phyloP scores from a whole-genome alignment of 2,888 invertebrate species.

The Keiferia lycopersicella region DNA sequence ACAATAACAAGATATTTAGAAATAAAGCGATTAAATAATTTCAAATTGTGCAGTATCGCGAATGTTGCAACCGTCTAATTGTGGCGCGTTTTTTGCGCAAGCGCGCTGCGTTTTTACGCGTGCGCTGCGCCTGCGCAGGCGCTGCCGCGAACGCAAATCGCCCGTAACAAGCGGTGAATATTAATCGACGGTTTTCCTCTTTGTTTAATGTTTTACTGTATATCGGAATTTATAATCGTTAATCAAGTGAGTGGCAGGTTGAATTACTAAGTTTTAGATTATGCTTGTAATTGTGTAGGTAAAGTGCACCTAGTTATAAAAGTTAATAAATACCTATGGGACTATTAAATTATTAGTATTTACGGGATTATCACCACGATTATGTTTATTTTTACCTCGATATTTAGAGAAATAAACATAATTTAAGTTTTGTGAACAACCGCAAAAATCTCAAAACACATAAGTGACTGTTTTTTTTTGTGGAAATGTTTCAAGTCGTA shows the following conservation, averaged over 20 bases:
- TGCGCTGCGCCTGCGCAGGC: conserved; percentile 26
- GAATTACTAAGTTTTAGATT: neutral
- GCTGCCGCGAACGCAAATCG: conserved; percentile 45
- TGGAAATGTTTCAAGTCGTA: too few relatives aligned
- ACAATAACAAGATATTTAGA: conserved; percentile 23
- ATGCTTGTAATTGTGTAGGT: too few relatives aligned
- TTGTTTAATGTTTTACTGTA: conserved; percentile 31
- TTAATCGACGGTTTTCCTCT: conserved; percentile 52
- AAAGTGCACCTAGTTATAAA: too few relatives aligned
- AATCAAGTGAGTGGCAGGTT: neutral
- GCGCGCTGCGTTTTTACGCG: conserved; percentile 44
- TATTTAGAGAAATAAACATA: too few relatives aligned
- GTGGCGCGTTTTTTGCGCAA: conserved; percentile 52
- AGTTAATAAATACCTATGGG: too few relatives aligned
- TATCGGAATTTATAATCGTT: conserved; percentile 3
- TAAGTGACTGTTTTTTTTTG: too few relatives aligned
- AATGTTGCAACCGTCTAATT: conserved; percentile 43
- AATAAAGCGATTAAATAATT: conserved; percentile 29
- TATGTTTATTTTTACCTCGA: too few relatives aligned
- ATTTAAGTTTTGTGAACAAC: too few relatives aligned
- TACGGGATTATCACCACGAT: too few relatives aligned
- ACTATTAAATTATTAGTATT: too few relatives aligned
- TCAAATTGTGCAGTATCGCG: conserved; percentile 43
- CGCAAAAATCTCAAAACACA: too few relatives aligned
- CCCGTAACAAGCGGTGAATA: conserved; percentile 53